Conservation (phyloP, 2,888 invertebrate species). For the Machimus atricapillus region DNA sequence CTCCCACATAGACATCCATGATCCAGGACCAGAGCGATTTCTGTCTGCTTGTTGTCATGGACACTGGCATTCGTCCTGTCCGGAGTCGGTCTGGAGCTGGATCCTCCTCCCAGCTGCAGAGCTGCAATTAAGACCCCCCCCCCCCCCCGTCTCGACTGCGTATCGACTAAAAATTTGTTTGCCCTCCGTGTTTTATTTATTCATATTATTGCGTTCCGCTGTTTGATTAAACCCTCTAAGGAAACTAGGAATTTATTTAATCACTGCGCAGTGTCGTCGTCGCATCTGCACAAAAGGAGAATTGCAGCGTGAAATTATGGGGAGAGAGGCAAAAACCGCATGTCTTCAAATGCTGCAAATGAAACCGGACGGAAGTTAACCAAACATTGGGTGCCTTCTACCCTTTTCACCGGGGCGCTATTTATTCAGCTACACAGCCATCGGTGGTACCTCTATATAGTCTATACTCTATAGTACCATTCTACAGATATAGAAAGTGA, state of each 20-base stretch:
- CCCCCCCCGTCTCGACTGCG: not conserved
- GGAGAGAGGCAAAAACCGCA: not conserved
- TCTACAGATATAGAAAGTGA: not conserved
- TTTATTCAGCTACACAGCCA: not conserved
- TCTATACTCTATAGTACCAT: no score
- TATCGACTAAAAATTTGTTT: slow-evolving; percentile 26
- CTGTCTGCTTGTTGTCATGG: slow-evolving; percentile 31
- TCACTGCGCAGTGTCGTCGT: slow-evolving; percentile 4
- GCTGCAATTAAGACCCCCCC: not conserved
- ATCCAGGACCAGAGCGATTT: not conserved
- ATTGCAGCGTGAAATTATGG: slow-evolving; percentile 18
- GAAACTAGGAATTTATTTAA: slow-evolving; percentile 7
- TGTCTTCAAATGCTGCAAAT: slow-evolving; percentile 22
- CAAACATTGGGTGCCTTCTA: not conserved
- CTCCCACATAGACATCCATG: not conserved
- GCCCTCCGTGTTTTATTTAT: slow-evolving; percentile 28
- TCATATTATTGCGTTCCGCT: slow-evolving; percentile 33
- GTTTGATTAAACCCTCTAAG: slow-evolving; percentile 13
- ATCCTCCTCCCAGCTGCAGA: not conserved
- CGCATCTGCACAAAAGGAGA: not conserved
- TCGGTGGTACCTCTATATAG: not conserved
- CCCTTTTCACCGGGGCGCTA: not conserved
- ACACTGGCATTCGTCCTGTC: not conserved
- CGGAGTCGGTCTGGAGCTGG: not conserved
- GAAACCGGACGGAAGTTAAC: slow-evolving; percentile 14